Evolutionary conservation across 2,113 vertebrate genomes (phyloP), one percentile per base, ranked within the genome.

Genomic region (Aspidoscelis tigris): DNA sequence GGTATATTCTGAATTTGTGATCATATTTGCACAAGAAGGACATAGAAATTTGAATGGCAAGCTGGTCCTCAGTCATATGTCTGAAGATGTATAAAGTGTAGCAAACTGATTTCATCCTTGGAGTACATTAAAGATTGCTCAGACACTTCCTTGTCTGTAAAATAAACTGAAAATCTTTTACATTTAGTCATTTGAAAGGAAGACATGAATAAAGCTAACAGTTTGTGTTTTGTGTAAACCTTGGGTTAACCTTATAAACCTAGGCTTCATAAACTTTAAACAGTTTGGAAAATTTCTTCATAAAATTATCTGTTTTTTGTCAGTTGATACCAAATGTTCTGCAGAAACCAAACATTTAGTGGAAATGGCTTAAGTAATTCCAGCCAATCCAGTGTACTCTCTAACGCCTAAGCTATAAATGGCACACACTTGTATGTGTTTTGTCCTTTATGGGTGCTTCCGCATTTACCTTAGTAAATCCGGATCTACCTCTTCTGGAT

Each of bases 191-290:
- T 90, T 53, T 78, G 65, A 84, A 86, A 73, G 81, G 72, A 92
- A 89, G 80, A 89, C 78, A 20, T 75, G 14, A 79, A 83, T 80
- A 81, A 78, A 89, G 80, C 87, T 87, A 89, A 85, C 74, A 81
- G 76, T 89, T 93, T 92, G 80, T 61, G 78, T 4, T n/a, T 82
- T 90, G 83, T 20, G 53, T 92, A 94, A 95, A 89, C 33, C 22
- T 14, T 73, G 69, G 0, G 43, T 65, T 87, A 83, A 81, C 84
- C 88, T 92, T 89, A 89, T 86, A 88, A 93, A 90, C 81, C 43
- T 26, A 43, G 75, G n/a, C 3, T 84, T 86, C 66, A 21, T 75
- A 83, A 50, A 76, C 53, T 88, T 89, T 87, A 89, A 91, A 92
- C 77, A 88, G 66, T 81, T 88, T 75, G 69, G 79, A 90, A 71